Evolutionary conservation across 2,888 invertebrate species (phyloP), one percentile per base, ranked within the genome.

Genomic region (Mesopsocus fuscifrons): DNA sequence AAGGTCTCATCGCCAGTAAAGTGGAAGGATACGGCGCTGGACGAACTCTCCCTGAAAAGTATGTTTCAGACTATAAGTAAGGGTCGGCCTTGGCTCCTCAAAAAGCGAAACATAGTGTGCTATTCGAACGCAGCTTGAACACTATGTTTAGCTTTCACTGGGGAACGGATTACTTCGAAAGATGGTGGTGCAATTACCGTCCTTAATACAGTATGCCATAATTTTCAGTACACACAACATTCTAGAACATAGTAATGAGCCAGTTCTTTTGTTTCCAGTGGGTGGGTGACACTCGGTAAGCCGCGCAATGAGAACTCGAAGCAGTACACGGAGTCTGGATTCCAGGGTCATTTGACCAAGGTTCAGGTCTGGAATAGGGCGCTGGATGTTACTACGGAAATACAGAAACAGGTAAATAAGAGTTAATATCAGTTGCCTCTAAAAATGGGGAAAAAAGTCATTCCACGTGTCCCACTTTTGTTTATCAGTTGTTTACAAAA

Each of bases 331-430:
- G 88, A 88, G 61, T 68, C 78, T 34, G 91, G 91, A n/a, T 92
- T 92, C 76, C 87, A 88, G 67, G 95, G 95, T 21, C 85, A 88
- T 53, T 65, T 95, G 32, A 91, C 89, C 6, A 85, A 92, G 61
- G 83, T 91, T 23, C 91, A 94, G 65, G 76, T 94, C 45, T 95
- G 94, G 94, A 81, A 80, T 52, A 71, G 88, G 35, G 84, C 88
- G 31, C 66, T 94, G 1, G 91, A 92, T 56, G 80, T 89, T 15
- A 87, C 88, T 3, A 82, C 82, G 46, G 91, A 91, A 61, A 78
- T 92, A 48, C 91, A 92, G 52, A 87, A 87, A 57, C 89, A 91
- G 71, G 89, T 60, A 41, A 45, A 48, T n/a, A 38, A n/a, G n/a
- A n/a, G n/a, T n/a, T n/a, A n/a, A n/a, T n/a, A n/a, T n/a, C 11